These are phyloP conservation scores for Babyrousa celebensis DNA, from an alignment of 2,797 vertebrate species.

Conservation along the genomic window DNA sequence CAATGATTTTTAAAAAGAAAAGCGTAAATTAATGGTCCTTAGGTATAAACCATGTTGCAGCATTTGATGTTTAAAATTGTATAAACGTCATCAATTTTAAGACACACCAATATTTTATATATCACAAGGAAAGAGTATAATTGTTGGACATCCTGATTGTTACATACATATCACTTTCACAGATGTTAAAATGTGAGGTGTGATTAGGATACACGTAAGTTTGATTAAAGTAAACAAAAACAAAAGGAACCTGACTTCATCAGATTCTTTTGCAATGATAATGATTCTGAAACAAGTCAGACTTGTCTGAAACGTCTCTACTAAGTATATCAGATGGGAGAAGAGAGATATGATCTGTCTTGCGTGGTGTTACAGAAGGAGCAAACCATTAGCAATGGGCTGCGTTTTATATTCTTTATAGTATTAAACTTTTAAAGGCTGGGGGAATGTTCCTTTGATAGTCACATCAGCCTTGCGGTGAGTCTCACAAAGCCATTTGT, in stretches of 20 bases:
- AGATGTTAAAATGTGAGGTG: not conserved
- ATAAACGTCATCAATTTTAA: constrained; percentile 2
- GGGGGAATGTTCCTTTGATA: not conserved
- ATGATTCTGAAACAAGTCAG: constrained; percentile 2
- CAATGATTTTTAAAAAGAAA: not conserved
- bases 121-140: not conserved
- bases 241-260: not conserved
- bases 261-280: not conserved
- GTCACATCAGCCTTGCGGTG: not conserved
- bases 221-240: constrained; percentile 51
- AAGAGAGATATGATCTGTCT: not conserved
- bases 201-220: not conserved
- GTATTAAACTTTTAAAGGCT: constrained; percentile 25
- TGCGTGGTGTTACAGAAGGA: not conserved
- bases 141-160: not conserved
- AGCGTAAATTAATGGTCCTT: not conserved
- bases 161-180: not conserved
- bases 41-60: not conserved
- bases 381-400: not conserved
- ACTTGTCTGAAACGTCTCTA: not conserved
- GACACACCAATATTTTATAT: not conserved
- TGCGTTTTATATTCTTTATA: constrained; percentile 40
- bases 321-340: not conserved
- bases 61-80: constrained; percentile 1
- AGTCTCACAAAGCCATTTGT: constrained; percentile 32